These are phyloP conservation scores for Acrobasis suavella DNA, from an alignment of 2,888 invertebrate genomes.

Conservation along the genomic window DNA sequence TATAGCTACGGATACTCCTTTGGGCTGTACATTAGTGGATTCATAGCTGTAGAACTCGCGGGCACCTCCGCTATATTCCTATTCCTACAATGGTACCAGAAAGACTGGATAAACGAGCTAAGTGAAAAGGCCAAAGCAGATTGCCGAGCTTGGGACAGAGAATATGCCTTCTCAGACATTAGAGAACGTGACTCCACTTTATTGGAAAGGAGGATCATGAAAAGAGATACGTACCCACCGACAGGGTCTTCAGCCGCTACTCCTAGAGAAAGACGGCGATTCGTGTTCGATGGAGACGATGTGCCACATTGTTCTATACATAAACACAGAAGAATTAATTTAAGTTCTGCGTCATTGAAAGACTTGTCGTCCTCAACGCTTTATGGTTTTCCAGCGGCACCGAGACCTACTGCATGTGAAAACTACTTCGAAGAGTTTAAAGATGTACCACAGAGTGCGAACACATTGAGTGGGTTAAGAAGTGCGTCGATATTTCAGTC, in stretches of 20 bases:
- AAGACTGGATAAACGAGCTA: slow-evolving; percentile 82
- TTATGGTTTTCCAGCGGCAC: slow-evolving; percentile 86
- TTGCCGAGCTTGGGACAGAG: slow-evolving; percentile 74
- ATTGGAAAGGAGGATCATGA: slow-evolving; percentile 72
- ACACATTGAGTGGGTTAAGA: slow-evolving; percentile 71
- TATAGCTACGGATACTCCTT: slow-evolving; percentile 95
- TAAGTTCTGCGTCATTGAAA: slow-evolving; percentile 82
- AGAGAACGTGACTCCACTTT: slow-evolving; percentile 72
- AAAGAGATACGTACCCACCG: slow-evolving; percentile 73
- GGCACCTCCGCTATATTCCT: slow-evolving; percentile 94
- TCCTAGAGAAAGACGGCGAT: slow-evolving; percentile 81
- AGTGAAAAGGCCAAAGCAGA: slow-evolving; percentile 76
- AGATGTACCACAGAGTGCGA: slow-evolving; percentile 79
- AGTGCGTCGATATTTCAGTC: slow-evolving; percentile 79
- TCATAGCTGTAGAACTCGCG: slow-evolving; percentile 91
- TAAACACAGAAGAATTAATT: slow-evolving; percentile 76
- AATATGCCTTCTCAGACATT: slow-evolving; percentile 77
- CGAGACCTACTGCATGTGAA: slow-evolving; percentile 84
- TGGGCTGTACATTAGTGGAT: slow-evolving; percentile 91
- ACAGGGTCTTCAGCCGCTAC: slow-evolving; percentile 73
- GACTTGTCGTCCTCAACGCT: slow-evolving; percentile 81
- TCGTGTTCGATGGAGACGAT: slow-evolving; percentile 85
- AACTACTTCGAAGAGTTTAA: slow-evolving; percentile 81
- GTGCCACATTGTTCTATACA: slow-evolving; percentile 81
- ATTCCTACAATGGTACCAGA: slow-evolving; percentile 91